Conservation (phyloP, 1,140 invertebrate species). For the Stegodyphus dumicola region DNA sequence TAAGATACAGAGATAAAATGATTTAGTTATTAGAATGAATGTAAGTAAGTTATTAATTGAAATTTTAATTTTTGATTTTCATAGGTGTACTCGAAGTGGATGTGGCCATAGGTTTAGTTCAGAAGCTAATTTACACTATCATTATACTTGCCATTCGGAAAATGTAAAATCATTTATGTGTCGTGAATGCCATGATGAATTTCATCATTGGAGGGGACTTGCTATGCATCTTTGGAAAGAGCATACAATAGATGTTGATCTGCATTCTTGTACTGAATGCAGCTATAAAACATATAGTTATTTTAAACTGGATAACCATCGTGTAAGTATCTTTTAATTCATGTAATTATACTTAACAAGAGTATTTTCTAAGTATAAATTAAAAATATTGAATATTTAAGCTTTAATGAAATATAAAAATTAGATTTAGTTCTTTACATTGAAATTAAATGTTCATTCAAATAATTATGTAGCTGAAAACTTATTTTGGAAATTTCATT, state of each 20-base stretch:
- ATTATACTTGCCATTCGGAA: conserved; percentile 65
- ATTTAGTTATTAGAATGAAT: too few relatives aligned
- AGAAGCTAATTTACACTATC: conserved; percentile 66
- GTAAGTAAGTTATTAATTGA: too few relatives aligned
- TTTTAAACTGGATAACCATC: conserved; percentile 72
- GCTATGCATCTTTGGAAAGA: conserved; percentile 77
- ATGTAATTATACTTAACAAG: too few relatives aligned
- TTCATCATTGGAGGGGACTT: conserved; percentile 74
- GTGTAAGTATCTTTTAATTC: conserved; percentile 13
- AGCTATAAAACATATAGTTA: conserved; percentile 67
- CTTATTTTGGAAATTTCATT: too few relatives aligned
- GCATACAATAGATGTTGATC: conserved; percentile 78
- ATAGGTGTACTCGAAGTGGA: conserved; percentile 58
- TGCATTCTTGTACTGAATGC: conserved; percentile 76
- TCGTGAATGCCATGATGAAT: conserved; percentile 64
- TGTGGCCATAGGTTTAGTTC: conserved; percentile 65
- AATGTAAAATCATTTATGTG: conserved; percentile 68
- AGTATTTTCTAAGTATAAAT: too few relatives aligned
- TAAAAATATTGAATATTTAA: too few relatives aligned
- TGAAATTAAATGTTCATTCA: too few relatives aligned
- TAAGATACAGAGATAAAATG: too few relatives aligned
- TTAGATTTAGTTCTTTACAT: too few relatives aligned
- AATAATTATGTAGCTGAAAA: too few relatives aligned
- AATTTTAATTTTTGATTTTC: background rate
- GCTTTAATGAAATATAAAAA: too few relatives aligned